Evolutionary conservation across 2,888 invertebrate genomes (phyloP).

Genomic region (Philopedon plagiatum): DNA sequence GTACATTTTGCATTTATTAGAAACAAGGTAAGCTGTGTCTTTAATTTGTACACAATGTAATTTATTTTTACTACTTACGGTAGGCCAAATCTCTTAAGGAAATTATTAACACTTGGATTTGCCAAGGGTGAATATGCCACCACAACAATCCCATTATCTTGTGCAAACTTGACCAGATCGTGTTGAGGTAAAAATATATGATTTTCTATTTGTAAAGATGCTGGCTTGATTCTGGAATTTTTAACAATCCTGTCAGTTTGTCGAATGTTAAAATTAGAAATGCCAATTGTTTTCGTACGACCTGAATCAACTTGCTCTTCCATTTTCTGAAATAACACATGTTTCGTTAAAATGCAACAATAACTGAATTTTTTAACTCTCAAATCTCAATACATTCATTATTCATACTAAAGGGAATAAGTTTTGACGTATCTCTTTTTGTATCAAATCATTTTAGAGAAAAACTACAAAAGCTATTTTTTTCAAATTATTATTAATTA

Average conservation of each 20-base stretch:
- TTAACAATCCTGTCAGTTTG: conserved; percentile 77
- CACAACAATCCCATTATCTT: conserved; percentile 45
- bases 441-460: too few species aligned
- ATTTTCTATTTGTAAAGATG: conserved; percentile 76
- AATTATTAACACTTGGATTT: conserved; percentile 57
- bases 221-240: conserved; percentile 72
- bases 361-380: too few species aligned
- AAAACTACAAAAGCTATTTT: too few species aligned
- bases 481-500: too few species aligned
- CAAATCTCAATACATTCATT: too few species aligned
- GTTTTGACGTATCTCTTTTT: too few species aligned
- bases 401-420: too few species aligned
- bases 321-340: conserved; percentile 68
- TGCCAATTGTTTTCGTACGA: conserved; percentile 83
- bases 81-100: background rate
- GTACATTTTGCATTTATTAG: too few species aligned
- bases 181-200: conserved; percentile 71
- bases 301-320: conserved; percentile 78
- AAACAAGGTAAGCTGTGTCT: too few species aligned
- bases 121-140: conserved; percentile 70
- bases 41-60: background rate
- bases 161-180: conserved; percentile 59
- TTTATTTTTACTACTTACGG: conserved; percentile 7
- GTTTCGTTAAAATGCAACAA: too few species aligned
- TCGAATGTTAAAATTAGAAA: conserved; percentile 84